Percentiles rank a stretch among this genome's conserved stretches.
These are phyloP conservation scores for Cardinalis cardinalis DNA, from an alignment of 2,113 vertebrate species.

Conservation along the genomic window DNA sequence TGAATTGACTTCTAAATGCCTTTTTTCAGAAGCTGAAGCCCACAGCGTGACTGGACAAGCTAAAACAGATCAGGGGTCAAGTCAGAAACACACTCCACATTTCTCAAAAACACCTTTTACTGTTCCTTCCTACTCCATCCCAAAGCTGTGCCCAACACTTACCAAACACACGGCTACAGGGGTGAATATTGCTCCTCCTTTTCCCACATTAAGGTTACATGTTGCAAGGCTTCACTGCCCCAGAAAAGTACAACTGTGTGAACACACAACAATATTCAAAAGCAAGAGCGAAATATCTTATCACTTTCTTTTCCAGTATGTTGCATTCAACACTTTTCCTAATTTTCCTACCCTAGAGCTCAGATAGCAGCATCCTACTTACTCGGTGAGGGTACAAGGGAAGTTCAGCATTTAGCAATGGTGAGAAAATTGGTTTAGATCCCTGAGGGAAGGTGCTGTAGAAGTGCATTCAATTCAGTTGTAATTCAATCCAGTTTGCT, in stretches of 20 bases:
- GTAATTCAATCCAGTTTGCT: conserved; percentile 5
- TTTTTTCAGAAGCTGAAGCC: not conserved
- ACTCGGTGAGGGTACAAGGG: not conserved
- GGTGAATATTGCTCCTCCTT: not conserved
- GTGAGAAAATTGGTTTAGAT: conserved; percentile 30
- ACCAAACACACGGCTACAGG: not conserved
- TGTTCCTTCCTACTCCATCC: not conserved
- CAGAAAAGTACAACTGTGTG: not conserved
- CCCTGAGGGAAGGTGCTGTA: not conserved
- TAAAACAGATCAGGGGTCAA: not conserved
- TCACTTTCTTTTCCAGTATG: not conserved
- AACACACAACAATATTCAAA: not conserved
- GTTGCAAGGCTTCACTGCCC: not conserved
- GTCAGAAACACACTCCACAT: not conserved
- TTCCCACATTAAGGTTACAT: not conserved
- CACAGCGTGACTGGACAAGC: not conserved
- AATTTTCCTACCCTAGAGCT: not conserved
- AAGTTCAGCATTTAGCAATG: conserved; percentile 21
- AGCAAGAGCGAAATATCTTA: not conserved
- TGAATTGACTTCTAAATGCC: not conserved
- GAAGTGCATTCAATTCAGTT: not conserved
- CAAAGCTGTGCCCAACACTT: not conserved
- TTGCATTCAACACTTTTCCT: not conserved
- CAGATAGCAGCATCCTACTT: not conserved
- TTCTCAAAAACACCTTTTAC: not conserved